Conservation (phyloP, 2,113 vertebrate species). For the Apteryx mantelli region DNA sequence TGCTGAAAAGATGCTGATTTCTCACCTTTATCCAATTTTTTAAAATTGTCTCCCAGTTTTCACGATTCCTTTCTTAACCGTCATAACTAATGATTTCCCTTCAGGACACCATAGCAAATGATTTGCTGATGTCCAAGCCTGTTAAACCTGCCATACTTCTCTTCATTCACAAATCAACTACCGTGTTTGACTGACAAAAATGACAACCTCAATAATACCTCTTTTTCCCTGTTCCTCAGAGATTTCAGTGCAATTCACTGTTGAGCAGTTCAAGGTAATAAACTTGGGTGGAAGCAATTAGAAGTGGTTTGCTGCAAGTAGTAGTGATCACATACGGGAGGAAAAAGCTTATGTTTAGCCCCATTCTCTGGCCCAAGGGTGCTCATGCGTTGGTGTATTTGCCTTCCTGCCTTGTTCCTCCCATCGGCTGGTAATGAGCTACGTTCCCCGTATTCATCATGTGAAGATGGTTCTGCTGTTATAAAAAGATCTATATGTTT, state of each 20-base stretch:
- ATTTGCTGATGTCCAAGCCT: neutral
- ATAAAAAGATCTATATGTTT: slow-evolving; percentile 38
- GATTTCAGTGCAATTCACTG: neutral
- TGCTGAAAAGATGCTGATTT: neutral
- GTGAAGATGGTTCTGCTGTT: neutral
- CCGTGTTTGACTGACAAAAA: neutral
- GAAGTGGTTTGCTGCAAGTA: neutral
- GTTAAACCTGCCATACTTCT: neutral
- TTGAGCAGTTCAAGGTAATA: neutral
- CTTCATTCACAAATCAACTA: neutral
- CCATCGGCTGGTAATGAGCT: neutral
- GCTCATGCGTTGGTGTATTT: too few relatives aligned
- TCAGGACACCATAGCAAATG: neutral
- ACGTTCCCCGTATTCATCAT: neutral
- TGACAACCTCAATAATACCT: neutral
- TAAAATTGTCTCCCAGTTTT: neutral
- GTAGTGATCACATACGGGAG: neutral
- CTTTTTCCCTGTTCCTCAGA: neutral
- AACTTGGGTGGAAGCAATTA: neutral
- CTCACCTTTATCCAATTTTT: neutral
- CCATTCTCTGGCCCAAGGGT: neutral
- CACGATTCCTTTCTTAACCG: neutral
- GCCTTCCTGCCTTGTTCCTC: neutral
- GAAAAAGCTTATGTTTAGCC: neutral
- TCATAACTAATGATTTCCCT: neutral